Conservation (phyloP, 1,140 invertebrate species). For the Drosophila teissieri region DNA sequence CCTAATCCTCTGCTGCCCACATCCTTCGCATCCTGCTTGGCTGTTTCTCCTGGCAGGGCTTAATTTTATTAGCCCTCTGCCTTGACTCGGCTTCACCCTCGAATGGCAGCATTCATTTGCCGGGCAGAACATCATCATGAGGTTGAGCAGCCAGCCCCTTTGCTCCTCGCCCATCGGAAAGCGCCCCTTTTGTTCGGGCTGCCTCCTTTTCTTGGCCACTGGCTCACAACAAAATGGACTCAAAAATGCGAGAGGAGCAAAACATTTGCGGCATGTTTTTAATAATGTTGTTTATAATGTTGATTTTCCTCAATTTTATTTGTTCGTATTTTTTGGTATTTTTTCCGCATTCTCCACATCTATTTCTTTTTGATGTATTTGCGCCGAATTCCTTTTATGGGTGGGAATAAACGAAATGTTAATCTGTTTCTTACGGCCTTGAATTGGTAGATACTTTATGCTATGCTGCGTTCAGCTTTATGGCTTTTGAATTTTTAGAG, state of each 20-base stretch:
- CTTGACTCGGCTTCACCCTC: conserved; percentile 4
- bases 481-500: conserved; percentile 22
- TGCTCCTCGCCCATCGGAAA: background rate
- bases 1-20: conserved; percentile 7
- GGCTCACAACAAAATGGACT: conserved; percentile 75
- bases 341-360: conserved; percentile 17
- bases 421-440: conserved; percentile 54
- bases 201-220: conserved; percentile 19
- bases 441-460: conserved; percentile 8
- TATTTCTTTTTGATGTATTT: conserved; percentile 68
- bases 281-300: conserved; percentile 84
- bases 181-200: conserved; percentile 12
- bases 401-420: conserved; percentile 48
- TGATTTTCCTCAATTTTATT: conserved; percentile 57
- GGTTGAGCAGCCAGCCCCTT: conserved; percentile 24
- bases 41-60: conserved; percentile 23
- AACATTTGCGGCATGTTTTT: conserved; percentile 84
- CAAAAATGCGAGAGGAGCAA: conserved; percentile 76
- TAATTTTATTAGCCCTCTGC: conserved; percentile 69
- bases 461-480: conserved; percentile 17
- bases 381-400: conserved; percentile 71
- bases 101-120: conserved; percentile 60
- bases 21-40: conserved; percentile 13
- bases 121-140: conserved; percentile 68
- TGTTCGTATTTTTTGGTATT: conserved; percentile 10